Evolutionary conservation across 2,888 invertebrate species (phyloP).

Genomic region (Meghimatium bilineatum): DNA sequence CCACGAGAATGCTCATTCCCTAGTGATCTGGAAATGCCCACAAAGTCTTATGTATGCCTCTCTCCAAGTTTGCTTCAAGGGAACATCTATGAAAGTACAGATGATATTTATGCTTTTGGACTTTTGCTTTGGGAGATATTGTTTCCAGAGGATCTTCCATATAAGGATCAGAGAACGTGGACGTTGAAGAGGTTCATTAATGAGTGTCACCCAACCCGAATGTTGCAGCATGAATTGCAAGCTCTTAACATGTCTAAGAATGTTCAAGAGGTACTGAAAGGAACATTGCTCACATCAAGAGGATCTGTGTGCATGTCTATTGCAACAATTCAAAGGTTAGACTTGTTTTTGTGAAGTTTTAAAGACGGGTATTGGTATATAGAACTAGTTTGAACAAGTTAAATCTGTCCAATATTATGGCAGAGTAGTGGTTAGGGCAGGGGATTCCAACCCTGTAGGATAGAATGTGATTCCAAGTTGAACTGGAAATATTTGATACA

Average conservation of each 20-base stretch:
- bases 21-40: constrained; percentile 46
- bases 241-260: constrained; percentile 15
- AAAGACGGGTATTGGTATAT: too few relatives aligned
- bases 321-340: constrained; percentile 23
- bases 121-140: constrained; percentile 59
- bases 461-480: too few relatives aligned
- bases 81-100: constrained; percentile 59
- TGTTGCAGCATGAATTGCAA: constrained; percentile 51
- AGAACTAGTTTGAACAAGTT: too few relatives aligned
- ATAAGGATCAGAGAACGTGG: constrained; percentile 49
- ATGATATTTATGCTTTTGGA: constrained; percentile 69
- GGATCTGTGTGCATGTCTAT: constrained; percentile 28
- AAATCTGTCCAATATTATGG: too few relatives aligned
- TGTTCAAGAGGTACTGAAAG: constrained; percentile 26
- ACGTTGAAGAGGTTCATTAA: constrained; percentile 55
- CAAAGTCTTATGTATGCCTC: constrained; percentile 65
- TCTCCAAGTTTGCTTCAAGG: constrained; percentile 70
- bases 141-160: constrained; percentile 42
- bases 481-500: too few relatives aligned
- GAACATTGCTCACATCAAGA: constrained; percentile 28
- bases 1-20: constrained; percentile 62
- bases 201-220: constrained; percentile 54
- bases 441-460: too few relatives aligned
- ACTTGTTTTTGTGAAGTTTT: not conserved
- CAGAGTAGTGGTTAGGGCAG: too few relatives aligned